Conservation (phyloP, 1,140 invertebrate genomes). For the Theocolax elegans region DNA sequence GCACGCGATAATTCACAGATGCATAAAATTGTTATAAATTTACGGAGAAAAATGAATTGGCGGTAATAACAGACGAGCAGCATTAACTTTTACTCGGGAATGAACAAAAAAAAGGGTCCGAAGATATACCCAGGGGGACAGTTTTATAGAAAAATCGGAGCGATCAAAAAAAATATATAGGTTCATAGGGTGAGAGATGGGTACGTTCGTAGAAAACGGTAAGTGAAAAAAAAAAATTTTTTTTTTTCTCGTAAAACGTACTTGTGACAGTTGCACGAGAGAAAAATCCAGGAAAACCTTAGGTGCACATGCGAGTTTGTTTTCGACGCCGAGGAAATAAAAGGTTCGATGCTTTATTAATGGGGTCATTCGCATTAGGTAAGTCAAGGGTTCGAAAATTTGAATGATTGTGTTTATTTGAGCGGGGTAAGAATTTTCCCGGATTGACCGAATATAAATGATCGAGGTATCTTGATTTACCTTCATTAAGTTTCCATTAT, state of each 20-base stretch:
- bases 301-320: not conserved
- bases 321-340: not conserved
- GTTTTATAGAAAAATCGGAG: slow-evolving; percentile 18
- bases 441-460: too few relatives aligned
- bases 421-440: too few relatives aligned
- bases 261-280: slow-evolving; percentile 12
- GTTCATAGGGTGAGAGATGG: not conserved
- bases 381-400: slow-evolving; percentile 23
- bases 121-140: too few relatives aligned
- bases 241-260: not conserved
- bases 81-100: not conserved
- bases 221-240: slow-evolving; percentile 15
- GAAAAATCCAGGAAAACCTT: not conserved
- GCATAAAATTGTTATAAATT: slow-evolving; percentile 21
- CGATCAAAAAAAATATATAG: not conserved
- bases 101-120: not conserved
- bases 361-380: slow-evolving; percentile 2
- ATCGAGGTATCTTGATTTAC: too few relatives aligned
- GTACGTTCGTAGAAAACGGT: too few relatives aligned
- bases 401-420: not conserved
- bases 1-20: slow-evolving; percentile 20
- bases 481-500: too few relatives aligned
- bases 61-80: not conserved
- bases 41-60: slow-evolving; percentile 20
- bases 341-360: not conserved